These are phyloP conservation scores for Adela reaumurella DNA, from an alignment of 2,888 invertebrate genomes.

Conservation along the genomic window DNA sequence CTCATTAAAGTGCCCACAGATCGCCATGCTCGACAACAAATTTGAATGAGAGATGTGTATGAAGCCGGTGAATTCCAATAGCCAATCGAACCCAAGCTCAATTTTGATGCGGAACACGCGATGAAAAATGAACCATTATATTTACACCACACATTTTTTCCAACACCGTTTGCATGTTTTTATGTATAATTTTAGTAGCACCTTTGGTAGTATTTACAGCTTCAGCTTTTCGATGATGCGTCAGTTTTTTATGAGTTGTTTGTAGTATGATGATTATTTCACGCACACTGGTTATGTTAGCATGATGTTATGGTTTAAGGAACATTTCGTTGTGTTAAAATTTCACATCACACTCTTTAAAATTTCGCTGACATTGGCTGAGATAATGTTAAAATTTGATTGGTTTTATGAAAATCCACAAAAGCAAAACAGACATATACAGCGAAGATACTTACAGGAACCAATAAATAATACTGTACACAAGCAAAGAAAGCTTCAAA, in stretches of 20 bases:
- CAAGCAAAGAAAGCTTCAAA: not conserved
- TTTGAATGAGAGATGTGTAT: not conserved
- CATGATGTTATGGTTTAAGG: not conserved
- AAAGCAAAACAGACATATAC: not conserved
- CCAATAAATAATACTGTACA: not conserved
- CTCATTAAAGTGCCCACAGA: not conserved
- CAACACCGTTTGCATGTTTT: conserved; percentile 16
- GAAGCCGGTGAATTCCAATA: not conserved
- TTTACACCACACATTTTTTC: conserved; percentile 24
- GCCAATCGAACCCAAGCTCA: not conserved
- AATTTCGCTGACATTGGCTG: too few species aligned
- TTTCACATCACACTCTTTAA: not conserved
- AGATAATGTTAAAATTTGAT: not conserved
- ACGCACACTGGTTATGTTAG: not conserved
- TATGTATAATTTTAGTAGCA: conserved; percentile 12
- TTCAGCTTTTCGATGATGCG: not conserved
- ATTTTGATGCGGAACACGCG: not conserved
- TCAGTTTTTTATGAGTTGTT: not conserved
- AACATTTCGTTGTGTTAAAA: too few species aligned
- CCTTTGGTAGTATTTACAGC: not conserved
- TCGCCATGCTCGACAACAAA: not conserved
- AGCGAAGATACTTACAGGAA: not conserved
- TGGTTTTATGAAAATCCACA: not conserved
- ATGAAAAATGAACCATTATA: not conserved
- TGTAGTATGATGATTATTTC: not conserved